Conservation (phyloP, 2,888 invertebrate genomes). For the Monoplex corrugatus region DNA sequence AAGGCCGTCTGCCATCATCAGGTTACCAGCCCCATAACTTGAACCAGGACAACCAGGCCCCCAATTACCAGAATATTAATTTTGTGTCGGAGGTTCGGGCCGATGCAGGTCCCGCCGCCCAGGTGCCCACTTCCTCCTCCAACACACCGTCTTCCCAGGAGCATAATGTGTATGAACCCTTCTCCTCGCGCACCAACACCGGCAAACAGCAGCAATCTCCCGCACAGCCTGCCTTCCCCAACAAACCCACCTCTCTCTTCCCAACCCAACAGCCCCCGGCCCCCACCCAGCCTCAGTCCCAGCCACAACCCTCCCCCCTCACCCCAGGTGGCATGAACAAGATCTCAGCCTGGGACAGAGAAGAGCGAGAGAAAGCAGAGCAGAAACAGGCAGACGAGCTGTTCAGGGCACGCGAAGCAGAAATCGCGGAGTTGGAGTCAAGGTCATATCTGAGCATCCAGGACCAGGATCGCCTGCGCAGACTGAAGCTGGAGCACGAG, state of each 20-base stretch:
- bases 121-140: conserved; percentile 53
- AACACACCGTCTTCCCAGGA: conserved; percentile 58
- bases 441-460: conserved; percentile 60
- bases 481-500: conserved; percentile 93
- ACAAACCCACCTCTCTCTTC: conserved; percentile 25
- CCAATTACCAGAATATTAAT: conserved; percentile 65
- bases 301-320: conserved; percentile 46
- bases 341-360: conserved; percentile 86
- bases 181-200: conserved; percentile 48
- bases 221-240: neutral
- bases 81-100: conserved; percentile 51
- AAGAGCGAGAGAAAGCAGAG: conserved; percentile 92
- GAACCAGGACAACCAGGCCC: conserved; percentile 38
- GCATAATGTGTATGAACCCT: conserved; percentile 69
- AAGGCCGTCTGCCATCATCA: neutral
- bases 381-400: conserved; percentile 88
- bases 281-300: conserved; percentile 50
- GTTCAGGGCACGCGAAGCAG: conserved; percentile 90
- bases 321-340: conserved; percentile 20
- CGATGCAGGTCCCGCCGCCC: conserved; percentile 52
- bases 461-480: conserved; percentile 77
- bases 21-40: conserved; percentile 6
- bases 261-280: conserved; percentile 36
- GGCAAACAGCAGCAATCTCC: neutral
- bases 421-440: conserved; percentile 89